phyloP scores from a whole-genome alignment of 2,888 invertebrate genomes.

The Plebejus anna region DNA sequence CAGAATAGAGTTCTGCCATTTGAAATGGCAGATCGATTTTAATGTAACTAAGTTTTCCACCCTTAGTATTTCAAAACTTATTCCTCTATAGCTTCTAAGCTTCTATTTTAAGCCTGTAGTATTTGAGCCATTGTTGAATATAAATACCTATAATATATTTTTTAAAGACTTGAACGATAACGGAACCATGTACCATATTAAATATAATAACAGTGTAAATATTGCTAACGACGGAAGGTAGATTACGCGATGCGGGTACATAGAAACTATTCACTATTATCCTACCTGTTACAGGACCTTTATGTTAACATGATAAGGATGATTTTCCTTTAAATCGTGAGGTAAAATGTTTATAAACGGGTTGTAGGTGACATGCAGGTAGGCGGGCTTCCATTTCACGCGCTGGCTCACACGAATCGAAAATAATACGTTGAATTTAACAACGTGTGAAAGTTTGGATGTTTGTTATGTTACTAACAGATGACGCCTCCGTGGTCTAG shows the following conservation, averaged over 20 bases:
- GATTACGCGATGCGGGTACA: conserved; percentile 1
- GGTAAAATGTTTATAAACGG: not conserved
- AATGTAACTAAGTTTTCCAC: no score
- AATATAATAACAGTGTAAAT: not conserved
- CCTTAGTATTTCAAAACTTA: no score
- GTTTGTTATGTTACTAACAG: not conserved
- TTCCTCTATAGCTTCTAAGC: no score
- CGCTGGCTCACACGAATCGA: conserved; percentile 18
- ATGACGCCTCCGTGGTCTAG: not conserved
- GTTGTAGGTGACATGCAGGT: not conserved
- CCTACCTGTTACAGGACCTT: not conserved
- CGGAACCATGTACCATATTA: not conserved
- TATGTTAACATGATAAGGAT: not conserved
- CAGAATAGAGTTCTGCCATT: no score
- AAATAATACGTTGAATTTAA: not conserved
- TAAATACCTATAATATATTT: not conserved
- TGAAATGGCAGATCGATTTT: no score
- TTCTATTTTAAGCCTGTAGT: no score
- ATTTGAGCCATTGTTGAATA: not conserved
- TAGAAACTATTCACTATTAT: not conserved
- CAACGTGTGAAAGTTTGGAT: not conserved
- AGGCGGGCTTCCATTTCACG: conserved; percentile 23
- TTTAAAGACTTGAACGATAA: not conserved
- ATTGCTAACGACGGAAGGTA: not conserved
- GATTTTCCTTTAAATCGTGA: not conserved